These are phyloP conservation scores for Epirrhoe tristata DNA, from an alignment of 2,888 invertebrate species.

Conservation along the genomic window DNA sequence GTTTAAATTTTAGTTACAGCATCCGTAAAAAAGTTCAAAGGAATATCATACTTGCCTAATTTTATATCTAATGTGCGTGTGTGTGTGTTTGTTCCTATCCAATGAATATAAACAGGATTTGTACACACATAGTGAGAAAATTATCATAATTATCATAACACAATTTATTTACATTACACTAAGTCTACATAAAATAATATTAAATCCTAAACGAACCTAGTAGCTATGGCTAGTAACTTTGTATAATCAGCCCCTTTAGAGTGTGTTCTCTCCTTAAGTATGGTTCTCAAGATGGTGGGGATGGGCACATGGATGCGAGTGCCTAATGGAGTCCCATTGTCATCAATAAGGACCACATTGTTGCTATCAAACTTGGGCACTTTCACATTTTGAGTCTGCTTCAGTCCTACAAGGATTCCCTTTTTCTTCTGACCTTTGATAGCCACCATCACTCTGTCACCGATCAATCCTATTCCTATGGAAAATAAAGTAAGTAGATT, in stretches of 20 bases:
- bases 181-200: slow-evolving; percentile 41
- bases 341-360: slow-evolving; percentile 98
- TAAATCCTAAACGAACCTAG: slow-evolving; percentile 90
- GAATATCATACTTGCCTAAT: too few species aligned
- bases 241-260: slow-evolving; percentile 96
- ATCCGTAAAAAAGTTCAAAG: too few species aligned
- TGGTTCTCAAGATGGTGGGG: slow-evolving; percentile 94
- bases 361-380: slow-evolving; percentile 97
- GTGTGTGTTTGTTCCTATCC: too few species aligned
- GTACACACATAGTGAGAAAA: background rate
- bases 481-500: slow-evolving; percentile 34
- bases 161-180: slow-evolving; percentile 54
- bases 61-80: too few species aligned
- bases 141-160: slow-evolving; percentile 10
- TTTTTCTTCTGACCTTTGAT: slow-evolving; percentile 98
- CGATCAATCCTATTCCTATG: slow-evolving; percentile 85
- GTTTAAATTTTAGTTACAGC: too few species aligned
- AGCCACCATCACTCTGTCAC: slow-evolving; percentile 96
- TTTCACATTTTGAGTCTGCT: slow-evolving; percentile 91
- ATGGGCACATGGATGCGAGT: slow-evolving; percentile 98
- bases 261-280: slow-evolving; percentile 92
- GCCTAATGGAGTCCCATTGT: slow-evolving; percentile 97
- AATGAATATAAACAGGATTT: background rate
- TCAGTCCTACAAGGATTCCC: slow-evolving; percentile 92
- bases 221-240: slow-evolving; percentile 95